Evolutionary conservation across 2,888 invertebrate species (phyloP).

Genomic region (Monochamus alternatus): DNA sequence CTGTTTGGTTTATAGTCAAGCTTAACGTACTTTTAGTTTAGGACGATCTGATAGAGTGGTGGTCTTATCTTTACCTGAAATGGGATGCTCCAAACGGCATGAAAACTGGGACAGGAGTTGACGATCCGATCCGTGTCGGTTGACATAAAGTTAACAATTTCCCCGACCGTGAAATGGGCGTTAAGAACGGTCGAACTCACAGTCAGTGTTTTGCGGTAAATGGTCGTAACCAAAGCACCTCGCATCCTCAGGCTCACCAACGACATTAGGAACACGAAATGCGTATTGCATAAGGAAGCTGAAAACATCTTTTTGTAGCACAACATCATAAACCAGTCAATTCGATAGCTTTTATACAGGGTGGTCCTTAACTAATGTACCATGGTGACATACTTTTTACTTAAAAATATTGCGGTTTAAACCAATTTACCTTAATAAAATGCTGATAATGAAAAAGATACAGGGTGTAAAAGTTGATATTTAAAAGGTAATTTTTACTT

Average conservation of each 20-base stretch:
- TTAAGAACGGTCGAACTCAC: slow-evolving; percentile 66
- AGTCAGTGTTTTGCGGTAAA: slow-evolving; percentile 82
- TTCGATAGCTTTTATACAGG: background rate
- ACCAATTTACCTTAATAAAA: too few relatives aligned
- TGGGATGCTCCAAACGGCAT: slow-evolving; percentile 97
- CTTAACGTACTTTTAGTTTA: too few relatives aligned
- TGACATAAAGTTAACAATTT: slow-evolving; percentile 97
- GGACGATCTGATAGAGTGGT: too few relatives aligned
- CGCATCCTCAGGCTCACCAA: slow-evolving; percentile 90
- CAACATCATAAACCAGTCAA: background rate
- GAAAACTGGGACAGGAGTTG: slow-evolving; percentile 96
- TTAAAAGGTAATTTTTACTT: too few relatives aligned
- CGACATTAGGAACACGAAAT: slow-evolving; percentile 92
- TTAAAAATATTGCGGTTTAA: too few relatives aligned
- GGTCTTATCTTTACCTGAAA: slow-evolving; percentile 77
- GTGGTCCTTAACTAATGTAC: too few relatives aligned
- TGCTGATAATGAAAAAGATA: too few relatives aligned
- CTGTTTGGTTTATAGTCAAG: too few relatives aligned
- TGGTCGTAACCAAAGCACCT: slow-evolving; percentile 85
- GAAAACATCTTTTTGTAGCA: slow-evolving; percentile 50
- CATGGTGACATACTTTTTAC: too few relatives aligned
- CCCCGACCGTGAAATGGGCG: slow-evolving; percentile 79
- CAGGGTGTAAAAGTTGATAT: too few relatives aligned
- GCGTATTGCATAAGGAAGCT: slow-evolving; percentile 87
- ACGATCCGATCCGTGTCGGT: slow-evolving; percentile 96